Evolutionary conservation across 2,797 vertebrate genomes (phyloP).

Genomic region (Apogon hyalosoma): DNA sequence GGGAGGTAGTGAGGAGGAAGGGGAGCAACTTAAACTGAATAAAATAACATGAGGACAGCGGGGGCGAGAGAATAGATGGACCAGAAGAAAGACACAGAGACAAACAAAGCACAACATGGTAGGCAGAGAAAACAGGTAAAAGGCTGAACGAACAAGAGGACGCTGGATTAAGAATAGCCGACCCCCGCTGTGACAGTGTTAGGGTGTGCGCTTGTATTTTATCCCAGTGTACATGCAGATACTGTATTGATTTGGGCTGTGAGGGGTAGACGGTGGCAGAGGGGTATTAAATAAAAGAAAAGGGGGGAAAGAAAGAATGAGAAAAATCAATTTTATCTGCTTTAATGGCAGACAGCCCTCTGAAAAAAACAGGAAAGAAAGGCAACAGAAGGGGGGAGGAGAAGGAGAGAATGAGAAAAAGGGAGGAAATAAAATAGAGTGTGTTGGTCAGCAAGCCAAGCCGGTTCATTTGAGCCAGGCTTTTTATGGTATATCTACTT

Average conservation of each 20-base stretch:
- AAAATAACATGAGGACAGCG: constrained; percentile 36
- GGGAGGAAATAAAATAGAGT: constrained; percentile 30
- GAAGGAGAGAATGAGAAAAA: background rate
- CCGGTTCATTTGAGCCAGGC: constrained; percentile 47
- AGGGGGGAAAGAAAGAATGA: constrained; percentile 27
- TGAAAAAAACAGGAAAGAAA: constrained; percentile 33
- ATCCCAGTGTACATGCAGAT: constrained; percentile 74
- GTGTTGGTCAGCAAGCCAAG: constrained; percentile 48
- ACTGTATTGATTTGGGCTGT: constrained; percentile 68
- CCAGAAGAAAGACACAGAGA: constrained; percentile 10
- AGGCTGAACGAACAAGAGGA: constrained; percentile 25
- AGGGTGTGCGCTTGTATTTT: constrained; percentile 59
- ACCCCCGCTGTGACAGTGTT: constrained; percentile 50
- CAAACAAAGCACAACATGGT: background rate
- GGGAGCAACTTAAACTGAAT: constrained; percentile 42
- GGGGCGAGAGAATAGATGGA: constrained; percentile 5
- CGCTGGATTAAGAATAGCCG: constrained; percentile 21
- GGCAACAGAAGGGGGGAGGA: background rate
- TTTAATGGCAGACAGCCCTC: constrained; percentile 66
- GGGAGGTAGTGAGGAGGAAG: constrained; percentile 17
- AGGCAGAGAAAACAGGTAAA: constrained; percentile 22
- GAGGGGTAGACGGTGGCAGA: constrained; percentile 64
- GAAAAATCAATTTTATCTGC: constrained; percentile 68
- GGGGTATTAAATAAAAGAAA: constrained; percentile 77
- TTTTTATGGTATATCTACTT: constrained; percentile 45